Conservation (phyloP, 2,113 vertebrate genomes). For the Arothron firmamentum region DNA sequence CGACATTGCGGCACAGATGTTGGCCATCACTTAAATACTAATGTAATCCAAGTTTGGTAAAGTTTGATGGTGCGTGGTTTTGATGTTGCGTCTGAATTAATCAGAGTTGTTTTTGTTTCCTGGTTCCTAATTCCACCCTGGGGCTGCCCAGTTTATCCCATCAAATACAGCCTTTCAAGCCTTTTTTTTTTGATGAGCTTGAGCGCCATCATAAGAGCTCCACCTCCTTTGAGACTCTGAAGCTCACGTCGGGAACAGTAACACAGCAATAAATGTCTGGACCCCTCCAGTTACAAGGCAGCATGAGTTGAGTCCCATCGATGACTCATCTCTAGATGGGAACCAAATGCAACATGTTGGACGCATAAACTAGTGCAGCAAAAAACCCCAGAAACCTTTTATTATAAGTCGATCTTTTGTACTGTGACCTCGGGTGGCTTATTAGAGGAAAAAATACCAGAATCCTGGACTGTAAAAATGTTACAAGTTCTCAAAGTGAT, state of each 20-base stretch:
- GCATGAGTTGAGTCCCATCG: constrained; percentile 14
- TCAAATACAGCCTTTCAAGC: too few relatives aligned
- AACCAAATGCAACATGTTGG: constrained; percentile 36
- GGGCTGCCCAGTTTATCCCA: too few relatives aligned
- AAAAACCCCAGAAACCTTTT: background rate
- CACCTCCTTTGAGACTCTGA: too few relatives aligned
- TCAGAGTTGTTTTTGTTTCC: too few relatives aligned
- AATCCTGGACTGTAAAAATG: background rate
- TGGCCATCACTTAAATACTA: constrained; percentile 19
- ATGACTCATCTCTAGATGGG: constrained; percentile 15
- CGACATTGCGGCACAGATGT: constrained; percentile 6
- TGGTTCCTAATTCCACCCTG: too few relatives aligned
- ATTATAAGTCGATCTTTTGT: constrained; percentile 3
- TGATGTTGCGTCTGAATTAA: too few relatives aligned
- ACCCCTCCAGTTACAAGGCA: constrained; percentile 7
- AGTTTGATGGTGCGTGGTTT: too few relatives aligned
- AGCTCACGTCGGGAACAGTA: background rate
- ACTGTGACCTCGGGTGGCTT: background rate
- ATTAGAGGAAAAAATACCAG: constrained; percentile 1
- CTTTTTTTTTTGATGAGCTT: too few relatives aligned
- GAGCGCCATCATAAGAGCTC: too few relatives aligned
- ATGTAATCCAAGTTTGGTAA: constrained; percentile 14
- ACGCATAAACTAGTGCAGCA: constrained; percentile 23
- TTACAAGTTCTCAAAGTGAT: background rate
- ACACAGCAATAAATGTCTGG: background rate